phyloP scores from a whole-genome alignment of 2,113 vertebrate species.

The Eubucco bourcierii region DNA sequence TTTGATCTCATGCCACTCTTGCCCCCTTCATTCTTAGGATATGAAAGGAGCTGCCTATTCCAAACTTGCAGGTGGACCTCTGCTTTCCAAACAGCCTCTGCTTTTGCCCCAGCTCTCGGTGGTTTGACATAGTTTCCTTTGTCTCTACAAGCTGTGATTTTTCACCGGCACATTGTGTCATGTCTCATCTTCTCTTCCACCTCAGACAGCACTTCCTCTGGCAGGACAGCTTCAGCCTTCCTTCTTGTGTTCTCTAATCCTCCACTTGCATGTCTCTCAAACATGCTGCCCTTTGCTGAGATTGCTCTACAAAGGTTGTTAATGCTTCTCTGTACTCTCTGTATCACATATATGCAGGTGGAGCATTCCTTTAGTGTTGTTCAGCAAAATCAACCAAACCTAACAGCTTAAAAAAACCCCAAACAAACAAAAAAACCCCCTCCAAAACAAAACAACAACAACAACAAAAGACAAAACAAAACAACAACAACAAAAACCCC shows the following conservation, averaged over 20 bases:
- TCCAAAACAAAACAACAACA: too few species aligned
- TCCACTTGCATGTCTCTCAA: not conserved
- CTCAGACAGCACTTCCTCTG: not conserved
- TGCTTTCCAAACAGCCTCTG: not conserved
- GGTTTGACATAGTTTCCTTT: not conserved
- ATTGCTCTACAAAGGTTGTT: not conserved
- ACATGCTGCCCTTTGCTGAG: not conserved
- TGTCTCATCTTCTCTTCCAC: not conserved
- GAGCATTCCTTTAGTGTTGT: not conserved
- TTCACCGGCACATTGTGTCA: not conserved
- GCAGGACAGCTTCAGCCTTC: not conserved
- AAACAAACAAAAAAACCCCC: not conserved
- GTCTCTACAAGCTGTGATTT: not conserved
- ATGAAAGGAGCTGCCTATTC: not conserved
- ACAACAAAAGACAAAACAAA: too few species aligned
- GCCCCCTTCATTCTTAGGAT: not conserved
- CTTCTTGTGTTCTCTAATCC: not conserved
- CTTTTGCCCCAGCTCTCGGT: not conserved
- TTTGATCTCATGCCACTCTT: conserved; percentile 43
- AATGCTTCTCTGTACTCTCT: not conserved
- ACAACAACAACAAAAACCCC: too few species aligned
- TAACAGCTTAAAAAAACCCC: not conserved
- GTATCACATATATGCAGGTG: not conserved
- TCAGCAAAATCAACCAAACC: not conserved
- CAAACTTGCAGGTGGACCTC: not conserved